Percentiles rank a stretch among this genome's conserved stretches.
Conservation (phyloP, 2,113 vertebrate species). For the Prolemur simus region DNA sequence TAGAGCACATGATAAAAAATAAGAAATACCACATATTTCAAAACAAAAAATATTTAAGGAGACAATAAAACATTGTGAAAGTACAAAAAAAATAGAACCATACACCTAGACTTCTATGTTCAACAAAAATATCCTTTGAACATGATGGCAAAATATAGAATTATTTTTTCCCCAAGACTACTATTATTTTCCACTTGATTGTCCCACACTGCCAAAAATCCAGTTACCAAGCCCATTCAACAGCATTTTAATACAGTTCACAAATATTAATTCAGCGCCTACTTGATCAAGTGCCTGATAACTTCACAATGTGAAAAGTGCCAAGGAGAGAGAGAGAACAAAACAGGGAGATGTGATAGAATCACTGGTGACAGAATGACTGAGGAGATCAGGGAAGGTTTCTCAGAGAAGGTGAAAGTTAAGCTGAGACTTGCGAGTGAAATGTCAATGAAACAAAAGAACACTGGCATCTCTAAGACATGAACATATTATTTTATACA, state of each 20-base stretch:
- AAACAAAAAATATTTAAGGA: neutral
- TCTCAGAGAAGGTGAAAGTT: constrained; percentile 1
- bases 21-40: neutral
- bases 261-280: constrained; percentile 7
- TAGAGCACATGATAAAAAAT: neutral
- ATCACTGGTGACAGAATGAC: neutral
- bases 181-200: too few relatives aligned
- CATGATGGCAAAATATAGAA: neutral
- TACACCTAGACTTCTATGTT: neutral
- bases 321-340: neutral
- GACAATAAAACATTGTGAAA: neutral
- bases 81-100: neutral
- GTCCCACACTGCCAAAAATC: too few relatives aligned
- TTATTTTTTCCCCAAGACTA: too few relatives aligned
- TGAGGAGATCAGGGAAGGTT: neutral
- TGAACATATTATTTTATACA: too few relatives aligned
- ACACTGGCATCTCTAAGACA: too few relatives aligned
- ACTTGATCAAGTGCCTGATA: neutral
- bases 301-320: neutral
- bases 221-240: too few relatives aligned
- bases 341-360: neutral
- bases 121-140: neutral
- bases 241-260: neutral
- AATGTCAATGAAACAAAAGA: neutral
- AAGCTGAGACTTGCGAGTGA: neutral